These are phyloP conservation scores for Tricholaema leucomelas DNA, from an alignment of 2,113 vertebrate genomes.

Conservation along the genomic window DNA sequence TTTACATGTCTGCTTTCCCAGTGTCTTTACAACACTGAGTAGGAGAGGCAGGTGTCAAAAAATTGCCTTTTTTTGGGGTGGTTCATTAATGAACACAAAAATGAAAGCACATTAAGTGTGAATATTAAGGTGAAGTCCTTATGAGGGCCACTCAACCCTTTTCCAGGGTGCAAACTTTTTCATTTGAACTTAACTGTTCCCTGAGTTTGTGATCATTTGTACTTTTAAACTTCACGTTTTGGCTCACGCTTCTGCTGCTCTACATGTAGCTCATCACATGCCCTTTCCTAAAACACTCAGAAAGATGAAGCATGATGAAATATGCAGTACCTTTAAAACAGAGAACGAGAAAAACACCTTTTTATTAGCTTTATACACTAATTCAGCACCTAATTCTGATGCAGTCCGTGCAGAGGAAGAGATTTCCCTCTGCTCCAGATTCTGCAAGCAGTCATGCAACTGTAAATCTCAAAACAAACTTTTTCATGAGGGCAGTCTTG, in stretches of 20 bases:
- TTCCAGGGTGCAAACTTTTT: background rate
- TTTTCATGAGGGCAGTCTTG: background rate
- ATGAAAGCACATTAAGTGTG: background rate
- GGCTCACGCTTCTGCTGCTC: background rate
- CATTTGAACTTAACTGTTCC: background rate
- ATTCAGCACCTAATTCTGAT: background rate
- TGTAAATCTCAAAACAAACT: background rate
- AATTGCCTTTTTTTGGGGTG: background rate
- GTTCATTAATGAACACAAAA: background rate
- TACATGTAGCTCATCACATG: background rate
- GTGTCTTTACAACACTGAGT: constrained; percentile 10
- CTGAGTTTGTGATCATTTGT: background rate
- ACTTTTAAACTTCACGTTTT: background rate
- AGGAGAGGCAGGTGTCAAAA: constrained; percentile 8
- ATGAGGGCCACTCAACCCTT: background rate
- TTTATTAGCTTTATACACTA: background rate
- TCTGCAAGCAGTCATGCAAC: background rate
- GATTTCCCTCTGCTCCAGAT: background rate
- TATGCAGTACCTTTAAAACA: background rate
- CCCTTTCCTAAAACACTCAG: background rate
- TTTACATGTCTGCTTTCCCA: constrained; percentile 49
- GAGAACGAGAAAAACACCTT: background rate
- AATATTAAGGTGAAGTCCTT: background rate
- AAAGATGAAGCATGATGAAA: background rate
- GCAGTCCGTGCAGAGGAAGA: background rate